Percentiles rank a stretch among this genome's conserved stretches.
Conservation (phyloP, 2,113 vertebrate genomes). For the Cynocephalus volans region DNA sequence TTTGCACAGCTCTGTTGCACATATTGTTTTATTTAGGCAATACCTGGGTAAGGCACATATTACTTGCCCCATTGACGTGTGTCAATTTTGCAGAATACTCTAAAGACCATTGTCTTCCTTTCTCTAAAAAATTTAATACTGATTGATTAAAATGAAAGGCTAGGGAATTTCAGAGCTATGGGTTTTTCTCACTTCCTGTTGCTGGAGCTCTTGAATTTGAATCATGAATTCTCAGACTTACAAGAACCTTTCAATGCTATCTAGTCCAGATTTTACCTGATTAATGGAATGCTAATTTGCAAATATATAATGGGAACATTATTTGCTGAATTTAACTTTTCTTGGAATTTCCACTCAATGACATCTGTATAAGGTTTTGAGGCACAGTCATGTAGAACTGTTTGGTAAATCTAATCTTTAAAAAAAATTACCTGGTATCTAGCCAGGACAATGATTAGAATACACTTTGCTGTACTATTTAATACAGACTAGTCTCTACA, state of each 20-base stretch:
- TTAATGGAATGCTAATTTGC: not conserved
- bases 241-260: not conserved
- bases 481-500: not conserved
- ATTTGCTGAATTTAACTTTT: not conserved
- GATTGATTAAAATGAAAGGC: conserved; percentile 16
- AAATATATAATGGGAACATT: not conserved
- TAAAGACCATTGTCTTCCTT: not conserved
- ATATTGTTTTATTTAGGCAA: not conserved
- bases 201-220: not conserved
- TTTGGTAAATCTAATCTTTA: not conserved
- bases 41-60: not conserved
- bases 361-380: not conserved
- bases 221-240: not conserved
- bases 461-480: not conserved
- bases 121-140: not conserved
- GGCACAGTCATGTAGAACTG: not conserved
- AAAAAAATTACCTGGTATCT: not conserved
- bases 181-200: not conserved
- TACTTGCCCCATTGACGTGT: not conserved
- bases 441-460: not conserved
- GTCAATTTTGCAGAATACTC: not conserved
- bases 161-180: not conserved
- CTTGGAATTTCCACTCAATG: not conserved
- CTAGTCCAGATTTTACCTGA: not conserved
- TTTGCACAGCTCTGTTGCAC: not conserved